These are phyloP conservation scores for Bombus affinis DNA, from an alignment of 1,140 invertebrate species.

Conservation along the genomic window DNA sequence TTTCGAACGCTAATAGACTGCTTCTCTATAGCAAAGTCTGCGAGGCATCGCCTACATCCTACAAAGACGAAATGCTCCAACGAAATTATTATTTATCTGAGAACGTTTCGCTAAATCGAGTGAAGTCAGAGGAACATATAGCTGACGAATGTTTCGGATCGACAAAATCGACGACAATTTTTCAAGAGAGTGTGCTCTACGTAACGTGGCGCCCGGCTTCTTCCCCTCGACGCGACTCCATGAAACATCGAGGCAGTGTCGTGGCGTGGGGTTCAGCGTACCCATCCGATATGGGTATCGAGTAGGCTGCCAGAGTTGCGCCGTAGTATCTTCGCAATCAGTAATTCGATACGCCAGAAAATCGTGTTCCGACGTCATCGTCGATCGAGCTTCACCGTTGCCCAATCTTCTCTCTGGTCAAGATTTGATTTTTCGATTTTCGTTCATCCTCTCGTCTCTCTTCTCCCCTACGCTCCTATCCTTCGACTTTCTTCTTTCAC, in stretches of 20 bases:
- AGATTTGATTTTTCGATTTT: background rate
- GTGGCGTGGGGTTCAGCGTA: background rate
- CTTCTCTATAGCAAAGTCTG: background rate
- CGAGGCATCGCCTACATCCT: background rate
- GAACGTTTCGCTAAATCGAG: background rate
- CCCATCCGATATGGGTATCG: background rate
- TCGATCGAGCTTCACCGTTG: conserved; percentile 59
- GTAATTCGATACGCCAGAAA: conserved; percentile 61
- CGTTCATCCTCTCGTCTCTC: conserved; percentile 28
- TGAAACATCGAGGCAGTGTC: conserved; percentile 29
- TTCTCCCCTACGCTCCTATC: background rate
- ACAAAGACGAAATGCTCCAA: background rate
- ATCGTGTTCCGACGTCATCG: conserved; percentile 62
- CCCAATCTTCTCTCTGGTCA: conserved; percentile 36
- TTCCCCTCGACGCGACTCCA: conserved; percentile 30
- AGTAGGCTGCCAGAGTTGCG: conserved; percentile 6
- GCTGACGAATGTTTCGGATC: background rate
- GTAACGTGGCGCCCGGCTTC: background rate
- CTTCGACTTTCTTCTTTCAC: background rate
- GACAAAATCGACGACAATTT: conserved; percentile 41
- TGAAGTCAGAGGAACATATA: background rate
- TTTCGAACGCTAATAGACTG: conserved; percentile 1
- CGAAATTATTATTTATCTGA: conserved; percentile 11
- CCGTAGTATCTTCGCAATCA: conserved; percentile 58
- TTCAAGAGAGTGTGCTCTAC: background rate